Conservation (phyloP, 2,888 invertebrate genomes). For the Tetragonula carbonaria region DNA sequence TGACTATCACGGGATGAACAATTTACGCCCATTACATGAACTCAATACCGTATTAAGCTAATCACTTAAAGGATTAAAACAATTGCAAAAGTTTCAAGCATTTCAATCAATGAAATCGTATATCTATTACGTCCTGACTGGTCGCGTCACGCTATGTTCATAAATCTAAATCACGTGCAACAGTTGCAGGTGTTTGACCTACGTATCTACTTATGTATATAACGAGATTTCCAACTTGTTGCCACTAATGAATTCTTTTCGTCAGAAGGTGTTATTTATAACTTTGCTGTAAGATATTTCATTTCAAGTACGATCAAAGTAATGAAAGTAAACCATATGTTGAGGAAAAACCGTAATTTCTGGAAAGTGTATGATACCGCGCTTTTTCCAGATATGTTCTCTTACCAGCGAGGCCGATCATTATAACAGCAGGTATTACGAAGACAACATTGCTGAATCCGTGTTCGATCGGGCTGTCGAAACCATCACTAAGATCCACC, state of each 20-base stretch:
- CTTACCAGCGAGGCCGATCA: conserved; percentile 92
- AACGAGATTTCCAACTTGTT: conserved; percentile 43
- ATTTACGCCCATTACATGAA: too few species aligned
- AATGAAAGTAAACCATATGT: conserved; percentile 34
- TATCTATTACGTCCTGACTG: neutral
- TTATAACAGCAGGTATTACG: conserved; percentile 92
- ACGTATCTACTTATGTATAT: neutral
- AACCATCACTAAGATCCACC: conserved; percentile 93
- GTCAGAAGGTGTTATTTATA: neutral
- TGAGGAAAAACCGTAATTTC: neutral
- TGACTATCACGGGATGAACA: neutral
- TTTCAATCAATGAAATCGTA: neutral
- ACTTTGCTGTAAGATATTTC: neutral
- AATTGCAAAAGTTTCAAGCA: neutral
- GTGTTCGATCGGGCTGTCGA: conserved; percentile 93
- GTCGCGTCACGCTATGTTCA: neutral
- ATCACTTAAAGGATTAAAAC: neutral
- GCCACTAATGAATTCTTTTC: neutral
- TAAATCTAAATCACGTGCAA: conserved; percentile 35
- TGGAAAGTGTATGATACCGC: neutral
- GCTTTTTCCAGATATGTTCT: conserved; percentile 16
- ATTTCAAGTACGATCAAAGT: neutral
- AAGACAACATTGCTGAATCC: conserved; percentile 95
- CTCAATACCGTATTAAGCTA: neutral
- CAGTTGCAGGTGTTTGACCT: conserved; percentile 23